phyloP scores from a whole-genome alignment of 2,113 vertebrate species.

The Oxyura jamaicensis region DNA sequence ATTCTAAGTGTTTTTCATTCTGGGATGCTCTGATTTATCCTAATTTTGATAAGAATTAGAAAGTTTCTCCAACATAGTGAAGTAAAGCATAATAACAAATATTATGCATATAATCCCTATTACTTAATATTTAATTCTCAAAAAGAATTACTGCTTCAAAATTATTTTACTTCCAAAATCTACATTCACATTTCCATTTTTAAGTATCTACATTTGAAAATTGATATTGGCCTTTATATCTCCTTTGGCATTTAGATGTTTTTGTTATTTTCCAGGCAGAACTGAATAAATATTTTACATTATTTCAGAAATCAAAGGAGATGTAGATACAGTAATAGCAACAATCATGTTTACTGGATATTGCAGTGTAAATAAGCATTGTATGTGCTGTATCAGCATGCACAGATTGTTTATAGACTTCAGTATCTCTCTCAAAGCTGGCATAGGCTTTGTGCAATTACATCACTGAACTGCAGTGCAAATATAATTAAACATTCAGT shows the following conservation, averaged over 20 bases:
- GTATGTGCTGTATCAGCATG: neutral
- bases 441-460: neutral
- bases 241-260: neutral
- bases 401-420: neutral
- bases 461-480: neutral
- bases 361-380: neutral
- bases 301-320: neutral
- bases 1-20: neutral
- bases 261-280: neutral
- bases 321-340: neutral
- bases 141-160: neutral
- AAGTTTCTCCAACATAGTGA: neutral
- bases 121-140: neutral
- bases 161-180: neutral
- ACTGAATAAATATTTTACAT: neutral
- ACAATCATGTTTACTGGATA: neutral
- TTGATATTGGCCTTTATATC: neutral
- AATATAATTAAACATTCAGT: neutral
- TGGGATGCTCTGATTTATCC: neutral
- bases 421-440: neutral
- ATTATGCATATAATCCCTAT: neutral
- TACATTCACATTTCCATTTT: neutral
- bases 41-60: neutral
- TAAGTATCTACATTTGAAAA: neutral
- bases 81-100: neutral